Conservation (phyloP, 2,888 invertebrate genomes). For the Drosophila helvetica region DNA sequence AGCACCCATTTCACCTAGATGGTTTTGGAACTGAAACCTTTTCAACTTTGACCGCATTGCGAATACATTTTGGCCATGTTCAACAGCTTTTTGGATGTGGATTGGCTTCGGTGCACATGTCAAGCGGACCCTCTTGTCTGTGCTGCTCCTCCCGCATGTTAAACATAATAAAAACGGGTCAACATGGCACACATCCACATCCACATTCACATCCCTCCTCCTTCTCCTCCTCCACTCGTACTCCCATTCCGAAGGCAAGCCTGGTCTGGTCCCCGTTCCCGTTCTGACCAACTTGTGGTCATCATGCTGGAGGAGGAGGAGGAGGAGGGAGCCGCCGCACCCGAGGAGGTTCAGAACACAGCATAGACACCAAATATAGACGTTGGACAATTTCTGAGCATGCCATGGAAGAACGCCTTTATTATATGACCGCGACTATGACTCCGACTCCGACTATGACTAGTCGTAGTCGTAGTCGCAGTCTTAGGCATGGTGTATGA, state of each 20-base stretch:
- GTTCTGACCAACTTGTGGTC: constrained; percentile 24
- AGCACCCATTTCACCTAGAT: constrained; percentile 45
- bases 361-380: constrained; percentile 63
- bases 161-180: constrained; percentile 64
- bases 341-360: constrained; percentile 43
- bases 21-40: constrained; percentile 35
- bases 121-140: constrained; percentile 54
- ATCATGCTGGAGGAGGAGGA: neutral
- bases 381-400: constrained; percentile 68
- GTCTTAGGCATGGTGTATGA: constrained; percentile 31
- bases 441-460: constrained; percentile 15
- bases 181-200: constrained; percentile 59
- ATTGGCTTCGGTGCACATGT: constrained; percentile 70
- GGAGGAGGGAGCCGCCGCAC: constrained; percentile 43
- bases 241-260: constrained; percentile 58
- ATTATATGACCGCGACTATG: constrained; percentile 58
- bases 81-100: constrained; percentile 49
- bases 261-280: constrained; percentile 5
- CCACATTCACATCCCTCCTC: neutral
- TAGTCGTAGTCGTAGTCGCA: constrained; percentile 19
- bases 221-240: constrained; percentile 17
- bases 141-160: constrained; percentile 25
- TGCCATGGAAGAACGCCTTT: constrained; percentile 68
- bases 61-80: constrained; percentile 57
- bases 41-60: constrained; percentile 68